Evolutionary conservation across 2,113 vertebrate genomes (phyloP).

Genomic region (Pristiophorus japonicus): DNA sequence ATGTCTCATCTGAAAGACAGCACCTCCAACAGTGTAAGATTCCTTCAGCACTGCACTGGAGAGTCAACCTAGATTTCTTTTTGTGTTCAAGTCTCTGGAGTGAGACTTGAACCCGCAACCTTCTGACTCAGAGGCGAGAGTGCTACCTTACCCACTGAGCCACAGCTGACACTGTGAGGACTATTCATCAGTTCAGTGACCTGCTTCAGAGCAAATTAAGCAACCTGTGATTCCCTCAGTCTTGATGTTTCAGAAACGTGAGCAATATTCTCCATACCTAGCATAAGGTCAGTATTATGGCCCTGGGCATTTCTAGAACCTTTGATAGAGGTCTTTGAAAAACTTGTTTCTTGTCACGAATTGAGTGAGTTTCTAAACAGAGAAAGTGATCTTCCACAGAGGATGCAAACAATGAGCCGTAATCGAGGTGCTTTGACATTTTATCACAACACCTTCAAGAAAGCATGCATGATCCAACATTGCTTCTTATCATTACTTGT

Average conservation of each 20-base stretch:
- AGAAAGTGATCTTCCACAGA: not conserved
- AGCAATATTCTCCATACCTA: not conserved
- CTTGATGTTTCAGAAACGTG: not conserved
- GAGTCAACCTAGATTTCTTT: too few relatives aligned
- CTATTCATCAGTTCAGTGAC: not conserved
- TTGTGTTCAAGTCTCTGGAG: too few relatives aligned
- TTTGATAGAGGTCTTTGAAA: not conserved
- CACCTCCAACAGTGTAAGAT: too few relatives aligned
- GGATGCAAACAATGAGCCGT: not conserved
- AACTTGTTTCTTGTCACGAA: not conserved
- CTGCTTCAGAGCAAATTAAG: not conserved
- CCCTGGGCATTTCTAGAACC: too few relatives aligned
- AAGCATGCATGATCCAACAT: too few relatives aligned
- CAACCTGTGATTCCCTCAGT: not conserved
- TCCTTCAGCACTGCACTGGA: too few relatives aligned
- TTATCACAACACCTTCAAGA: not conserved
- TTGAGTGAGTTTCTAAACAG: not conserved
- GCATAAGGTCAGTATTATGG: too few relatives aligned
- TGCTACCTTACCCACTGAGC: too few relatives aligned
- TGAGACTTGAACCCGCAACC: too few relatives aligned
- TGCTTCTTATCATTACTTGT: slow-evolving; percentile 4
- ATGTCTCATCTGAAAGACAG: too few relatives aligned
- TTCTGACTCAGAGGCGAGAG: too few relatives aligned
- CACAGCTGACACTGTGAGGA: too few relatives aligned
- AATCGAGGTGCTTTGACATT: not conserved